These are phyloP conservation scores for Acronicta leporina DNA, from an alignment of 2,888 invertebrate genomes.

Conservation along the genomic window DNA sequence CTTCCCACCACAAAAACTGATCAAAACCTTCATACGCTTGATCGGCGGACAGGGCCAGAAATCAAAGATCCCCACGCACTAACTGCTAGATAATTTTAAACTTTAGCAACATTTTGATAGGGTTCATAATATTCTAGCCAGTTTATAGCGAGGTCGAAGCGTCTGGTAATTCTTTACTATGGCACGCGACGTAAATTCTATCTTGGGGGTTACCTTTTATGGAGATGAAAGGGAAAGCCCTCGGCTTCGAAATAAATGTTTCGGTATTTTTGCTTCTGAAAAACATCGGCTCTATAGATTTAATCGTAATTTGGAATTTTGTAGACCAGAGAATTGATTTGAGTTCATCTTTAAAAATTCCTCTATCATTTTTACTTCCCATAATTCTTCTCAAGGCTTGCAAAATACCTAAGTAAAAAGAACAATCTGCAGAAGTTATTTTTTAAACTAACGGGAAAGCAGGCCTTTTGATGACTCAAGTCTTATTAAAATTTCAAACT, in stretches of 20 bases:
- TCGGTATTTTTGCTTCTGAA: slow-evolving; percentile 37
- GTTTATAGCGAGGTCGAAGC: slow-evolving; percentile 10
- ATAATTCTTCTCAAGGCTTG: no score
- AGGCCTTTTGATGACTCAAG: no score
- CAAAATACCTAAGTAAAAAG: no score
- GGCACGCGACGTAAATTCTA: slow-evolving; percentile 77
- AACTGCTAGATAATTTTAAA: background rate
- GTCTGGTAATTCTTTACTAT: slow-evolving; percentile 69
- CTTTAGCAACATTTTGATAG: background rate
- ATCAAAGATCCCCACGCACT: slow-evolving; percentile 5
- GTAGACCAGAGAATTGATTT: background rate
- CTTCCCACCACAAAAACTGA: slow-evolving; percentile 48
- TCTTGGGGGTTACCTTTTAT: slow-evolving; percentile 62
- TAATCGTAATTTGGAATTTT: slow-evolving; percentile 7
- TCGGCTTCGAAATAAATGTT: slow-evolving; percentile 44
- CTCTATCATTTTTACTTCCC: no score
- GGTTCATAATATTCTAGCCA: slow-evolving; percentile 4
- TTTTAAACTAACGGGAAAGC: no score
- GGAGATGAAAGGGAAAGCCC: slow-evolving; percentile 74
- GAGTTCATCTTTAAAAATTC: no score
- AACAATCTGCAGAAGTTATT: no score
- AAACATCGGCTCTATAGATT: slow-evolving; percentile 19
- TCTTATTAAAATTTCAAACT: slow-evolving; percentile 5
- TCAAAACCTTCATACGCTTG: slow-evolving; percentile 43
- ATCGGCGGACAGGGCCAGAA: slow-evolving; percentile 30